phyloP scores from a whole-genome alignment of 2,113 vertebrate genomes.

The Chloebia gouldiae region DNA sequence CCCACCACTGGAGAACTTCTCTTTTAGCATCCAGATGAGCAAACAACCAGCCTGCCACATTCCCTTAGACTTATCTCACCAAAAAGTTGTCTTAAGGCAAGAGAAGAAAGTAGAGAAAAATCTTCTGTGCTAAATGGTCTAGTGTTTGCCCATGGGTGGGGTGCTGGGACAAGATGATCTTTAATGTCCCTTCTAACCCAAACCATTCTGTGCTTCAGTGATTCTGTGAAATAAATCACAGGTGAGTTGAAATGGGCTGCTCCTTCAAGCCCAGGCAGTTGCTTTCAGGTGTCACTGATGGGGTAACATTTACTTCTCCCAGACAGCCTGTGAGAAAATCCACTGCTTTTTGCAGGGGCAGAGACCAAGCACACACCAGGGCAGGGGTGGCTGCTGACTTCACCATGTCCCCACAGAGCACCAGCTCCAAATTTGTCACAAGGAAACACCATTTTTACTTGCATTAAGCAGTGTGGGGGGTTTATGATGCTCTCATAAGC shows the following conservation, averaged over 20 bases:
- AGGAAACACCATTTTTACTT: neutral
- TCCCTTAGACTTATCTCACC: neutral
- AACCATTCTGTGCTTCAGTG: neutral
- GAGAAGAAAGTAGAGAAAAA: neutral
- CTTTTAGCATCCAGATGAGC: neutral
- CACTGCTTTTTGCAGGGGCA: neutral
- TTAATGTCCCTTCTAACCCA: neutral
- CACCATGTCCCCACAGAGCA: neutral
- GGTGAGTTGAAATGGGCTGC: neutral
- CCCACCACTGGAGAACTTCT: neutral
- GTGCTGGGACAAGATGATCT: neutral
- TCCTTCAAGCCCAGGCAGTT: neutral
- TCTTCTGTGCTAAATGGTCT: neutral
- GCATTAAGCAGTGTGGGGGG: fast-evolving
- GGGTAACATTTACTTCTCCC: neutral
- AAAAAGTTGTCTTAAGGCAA: neutral
- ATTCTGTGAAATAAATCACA: neutral
- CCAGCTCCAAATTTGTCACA: neutral
- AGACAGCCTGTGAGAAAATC: neutral
- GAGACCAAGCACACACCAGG: neutral
- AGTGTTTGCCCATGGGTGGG: neutral
- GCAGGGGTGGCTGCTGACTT: neutral
- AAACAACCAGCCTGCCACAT: fast-evolving
- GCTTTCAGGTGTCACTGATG: neutral
- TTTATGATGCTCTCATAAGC: neutral